phyloP scores from a whole-genome alignment of 37 sponge, comb jelly and placozoan genomes.

The Chondrilla cf. caribensis region DNA sequence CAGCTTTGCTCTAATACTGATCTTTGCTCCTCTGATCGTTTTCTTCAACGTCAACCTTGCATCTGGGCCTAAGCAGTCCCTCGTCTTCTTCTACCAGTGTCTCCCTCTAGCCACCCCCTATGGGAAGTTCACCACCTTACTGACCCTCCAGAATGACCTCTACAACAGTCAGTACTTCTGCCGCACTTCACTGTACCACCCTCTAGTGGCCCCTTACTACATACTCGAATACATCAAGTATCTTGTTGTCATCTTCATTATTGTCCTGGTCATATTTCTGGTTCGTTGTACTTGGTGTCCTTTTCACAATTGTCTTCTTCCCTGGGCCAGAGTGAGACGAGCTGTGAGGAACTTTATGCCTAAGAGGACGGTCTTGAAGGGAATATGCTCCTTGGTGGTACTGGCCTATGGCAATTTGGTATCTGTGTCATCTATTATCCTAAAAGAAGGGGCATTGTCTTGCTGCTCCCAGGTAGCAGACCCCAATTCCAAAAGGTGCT shows the following conservation, averaged over 20 bases:
- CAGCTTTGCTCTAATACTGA: no score
- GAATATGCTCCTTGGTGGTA: neutral
- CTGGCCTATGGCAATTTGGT: neutral
- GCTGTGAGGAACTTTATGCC: neutral
- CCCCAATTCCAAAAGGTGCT: neutral
- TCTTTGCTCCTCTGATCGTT: neutral
- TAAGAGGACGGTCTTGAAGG: neutral
- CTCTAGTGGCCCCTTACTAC: no score
- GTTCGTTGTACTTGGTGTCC: neutral
- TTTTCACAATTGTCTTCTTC: neutral
- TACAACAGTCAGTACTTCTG: no score
- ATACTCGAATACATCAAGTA: no score
- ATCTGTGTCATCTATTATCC: no score
- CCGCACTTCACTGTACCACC: no score
- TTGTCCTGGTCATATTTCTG: neutral
- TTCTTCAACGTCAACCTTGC: conserved; percentile 27
- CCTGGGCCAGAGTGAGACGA: neutral
- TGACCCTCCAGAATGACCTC: no score
- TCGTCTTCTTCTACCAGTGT: conserved; percentile 13
- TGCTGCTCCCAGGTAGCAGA: neutral
- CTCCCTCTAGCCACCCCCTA: neutral
- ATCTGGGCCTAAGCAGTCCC: neutral
- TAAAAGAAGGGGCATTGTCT: no score
- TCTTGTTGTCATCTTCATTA: no score
- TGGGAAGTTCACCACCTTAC: no score